Base-by-base conservation (phyloP, 2,888 invertebrate genomes). In the Diplolepis rosae region DNA sequence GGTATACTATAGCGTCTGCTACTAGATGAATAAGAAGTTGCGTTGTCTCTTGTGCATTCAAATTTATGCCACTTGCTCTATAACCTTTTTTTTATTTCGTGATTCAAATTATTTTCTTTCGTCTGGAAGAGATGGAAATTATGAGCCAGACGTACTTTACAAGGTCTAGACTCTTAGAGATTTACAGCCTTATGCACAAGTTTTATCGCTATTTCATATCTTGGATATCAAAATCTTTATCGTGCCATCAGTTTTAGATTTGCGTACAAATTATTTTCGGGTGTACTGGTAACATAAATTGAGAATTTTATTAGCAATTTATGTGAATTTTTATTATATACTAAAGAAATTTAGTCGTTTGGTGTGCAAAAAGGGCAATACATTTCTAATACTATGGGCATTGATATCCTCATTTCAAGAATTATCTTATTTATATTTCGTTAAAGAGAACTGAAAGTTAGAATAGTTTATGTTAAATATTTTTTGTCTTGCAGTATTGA, bases 171-270 rank as follows among this genome's bases (percentile, higher is more conserved):
- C 61, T 61, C 35, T 24, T 39, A 4, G 61, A n/a, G 22, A 61
- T n/a, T 35, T 24, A 61, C 51, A 39, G 13, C 24, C 39, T 39
- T 61, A 61, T 52, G 61, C 32, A 32, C 61, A 61, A 13, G 35
- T 61, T 61, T 61, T 61, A 61, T 61, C 35, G 35, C 35, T 61
- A 18, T 61, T 61, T 61, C 39, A 61, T 61, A 61, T 24, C n/a
- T n/a, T 27, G 35, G 61, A 35, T 13, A 61, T 61, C n/a, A 61
- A 61, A 61, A 39, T 61, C n/a, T 61, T 61, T 61, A 61, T 61
- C 61, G 35, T 13, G 3, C 13, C 61, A 32, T 35, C 35, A 30
- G 18, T 56, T 56, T 56, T 22, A 61, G 61, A 61, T 61, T 39
- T 61, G 13, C 1, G 13, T 11, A 56, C 35, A 18, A 56, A 56